Evolutionary conservation across 2,113 vertebrate species (phyloP).

Genomic region (Euleptes europaea): DNA sequence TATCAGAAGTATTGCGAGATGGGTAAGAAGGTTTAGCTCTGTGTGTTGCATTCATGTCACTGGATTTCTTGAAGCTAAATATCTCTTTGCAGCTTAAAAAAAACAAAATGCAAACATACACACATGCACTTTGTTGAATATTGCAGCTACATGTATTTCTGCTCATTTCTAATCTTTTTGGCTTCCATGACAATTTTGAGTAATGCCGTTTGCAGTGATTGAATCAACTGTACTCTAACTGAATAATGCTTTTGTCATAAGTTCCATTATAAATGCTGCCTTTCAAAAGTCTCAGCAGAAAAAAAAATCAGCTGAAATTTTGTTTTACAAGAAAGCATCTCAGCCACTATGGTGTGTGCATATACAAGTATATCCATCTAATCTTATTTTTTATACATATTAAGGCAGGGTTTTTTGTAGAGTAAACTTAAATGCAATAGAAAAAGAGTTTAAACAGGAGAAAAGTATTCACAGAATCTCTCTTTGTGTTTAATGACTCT

Average conservation of each 20-base stretch:
- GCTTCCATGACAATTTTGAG: constrained; percentile 29
- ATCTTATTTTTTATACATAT: constrained; percentile 3
- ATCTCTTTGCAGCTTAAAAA: neutral
- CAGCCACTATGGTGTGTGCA: neutral
- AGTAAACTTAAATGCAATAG: neutral
- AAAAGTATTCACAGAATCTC: accelerated
- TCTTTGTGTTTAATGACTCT: neutral
- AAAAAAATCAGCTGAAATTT: constrained; percentile 2
- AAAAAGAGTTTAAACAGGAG: neutral
- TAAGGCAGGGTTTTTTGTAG: neutral
- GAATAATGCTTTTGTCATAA: constrained; percentile 12
- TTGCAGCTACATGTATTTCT: accelerated
- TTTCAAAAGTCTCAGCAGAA: constrained; percentile 26
- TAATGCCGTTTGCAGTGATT: constrained; percentile 11
- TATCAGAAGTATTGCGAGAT: constrained; percentile 4
- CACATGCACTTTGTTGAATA: neutral
- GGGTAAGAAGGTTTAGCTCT: constrained; percentile 27
- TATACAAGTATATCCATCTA: neutral
- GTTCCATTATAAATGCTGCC: constrained; percentile 34
- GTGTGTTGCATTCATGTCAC: constrained; percentile 15
- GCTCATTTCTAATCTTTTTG: neutral
- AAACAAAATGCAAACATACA: no score
- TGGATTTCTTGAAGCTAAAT: constrained; percentile 19
- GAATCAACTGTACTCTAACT: constrained; percentile 30
- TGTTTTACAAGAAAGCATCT: neutral